These are phyloP conservation scores for Drosophila incognita DNA, from an alignment of 2,888 invertebrate genomes.

Conservation along the genomic window DNA sequence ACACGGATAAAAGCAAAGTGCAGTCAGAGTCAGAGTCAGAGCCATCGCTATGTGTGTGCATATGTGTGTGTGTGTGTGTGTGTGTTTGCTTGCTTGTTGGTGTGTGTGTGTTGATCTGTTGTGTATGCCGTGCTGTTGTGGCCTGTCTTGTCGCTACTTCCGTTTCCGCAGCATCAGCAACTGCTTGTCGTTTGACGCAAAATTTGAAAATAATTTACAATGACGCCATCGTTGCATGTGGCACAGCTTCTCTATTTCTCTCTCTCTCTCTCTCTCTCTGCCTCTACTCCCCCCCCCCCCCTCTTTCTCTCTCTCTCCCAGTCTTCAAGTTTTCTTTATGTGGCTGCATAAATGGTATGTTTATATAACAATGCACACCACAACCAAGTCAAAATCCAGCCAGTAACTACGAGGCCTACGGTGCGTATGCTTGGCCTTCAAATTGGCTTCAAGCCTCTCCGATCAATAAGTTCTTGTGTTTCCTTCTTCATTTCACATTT, in stretches of 20 bases:
- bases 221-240: constrained; percentile 68
- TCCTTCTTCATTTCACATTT: constrained; percentile 45
- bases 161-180: constrained; percentile 64
- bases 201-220: constrained; percentile 76
- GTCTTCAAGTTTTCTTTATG: neutral
- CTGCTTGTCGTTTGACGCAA: constrained; percentile 71
- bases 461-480: constrained; percentile 71
- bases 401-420: constrained; percentile 27
- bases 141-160: constrained; percentile 72
- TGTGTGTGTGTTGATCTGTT: constrained; percentile 27
- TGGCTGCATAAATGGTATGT: constrained; percentile 52
- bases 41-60: constrained; percentile 1
- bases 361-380: constrained; percentile 62
- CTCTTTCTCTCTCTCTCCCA: neutral
- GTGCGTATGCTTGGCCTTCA: constrained; percentile 76
- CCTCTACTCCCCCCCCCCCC: neutral
- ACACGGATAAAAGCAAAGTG: constrained; percentile 74
- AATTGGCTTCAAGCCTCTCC: constrained; percentile 66
- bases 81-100: constrained; percentile 2
- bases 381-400: neutral
- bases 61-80: constrained; percentile 6
- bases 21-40: constrained; percentile 50
- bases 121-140: constrained; percentile 72
- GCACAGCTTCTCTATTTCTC: neutral
- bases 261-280: neutral